Conservation (phyloP, 2,888 invertebrate genomes). For the Autographa gamma region DNA sequence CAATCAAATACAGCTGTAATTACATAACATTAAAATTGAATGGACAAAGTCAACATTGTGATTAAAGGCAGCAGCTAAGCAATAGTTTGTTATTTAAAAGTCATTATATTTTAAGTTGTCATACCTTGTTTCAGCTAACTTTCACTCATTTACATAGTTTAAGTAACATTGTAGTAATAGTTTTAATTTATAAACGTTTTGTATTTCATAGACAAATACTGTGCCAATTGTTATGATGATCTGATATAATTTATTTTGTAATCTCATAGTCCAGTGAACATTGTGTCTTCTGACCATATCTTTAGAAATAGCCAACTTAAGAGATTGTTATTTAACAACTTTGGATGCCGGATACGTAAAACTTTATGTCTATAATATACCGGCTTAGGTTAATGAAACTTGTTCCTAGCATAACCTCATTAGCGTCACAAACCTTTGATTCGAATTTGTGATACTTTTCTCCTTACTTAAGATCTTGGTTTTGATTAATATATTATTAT, state of each 20-base stretch:
- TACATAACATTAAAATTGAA: not conserved
- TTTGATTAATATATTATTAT: too few species aligned
- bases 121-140: not conserved
- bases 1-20: not conserved
- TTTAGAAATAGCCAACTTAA: not conserved
- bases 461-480: not conserved
- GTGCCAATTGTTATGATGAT: constrained; percentile 36
- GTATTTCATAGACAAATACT: constrained; percentile 22
- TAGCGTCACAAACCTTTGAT: not conserved
- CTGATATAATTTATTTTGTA: constrained; percentile 11
- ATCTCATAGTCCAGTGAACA: not conserved
- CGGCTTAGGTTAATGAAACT: not conserved
- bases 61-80: not conserved
- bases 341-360: not conserved
- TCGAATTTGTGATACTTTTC: not conserved
- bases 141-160: constrained; percentile 31
- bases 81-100: not conserved
- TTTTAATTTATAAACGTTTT: constrained; percentile 31
- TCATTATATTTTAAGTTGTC: not conserved
- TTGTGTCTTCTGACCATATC: not conserved
- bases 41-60: too few species aligned
- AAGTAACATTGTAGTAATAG: constrained; percentile 23
- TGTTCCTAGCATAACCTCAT: not conserved
- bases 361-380: not conserved
- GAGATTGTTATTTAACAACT: not conserved